A percentile compares a stretch with the other conserved stretches of the same genome.
Evolutionary conservation across 2,797 vertebrate species (phyloP).

Genomic region (Danio aesculapii): DNA sequence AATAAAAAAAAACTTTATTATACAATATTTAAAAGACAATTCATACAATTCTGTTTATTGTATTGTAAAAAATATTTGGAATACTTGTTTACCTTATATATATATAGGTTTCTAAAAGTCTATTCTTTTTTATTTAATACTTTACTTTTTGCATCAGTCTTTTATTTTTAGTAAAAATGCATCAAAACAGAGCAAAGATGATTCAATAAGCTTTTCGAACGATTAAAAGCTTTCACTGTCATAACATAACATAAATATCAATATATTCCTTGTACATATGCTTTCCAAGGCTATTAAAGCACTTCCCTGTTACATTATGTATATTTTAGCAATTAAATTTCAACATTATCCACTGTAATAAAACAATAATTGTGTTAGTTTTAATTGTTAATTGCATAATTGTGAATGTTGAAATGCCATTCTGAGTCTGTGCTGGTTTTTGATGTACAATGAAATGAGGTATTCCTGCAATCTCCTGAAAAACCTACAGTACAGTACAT

Average conservation of each 20-base stretch:
- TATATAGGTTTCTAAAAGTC: neutral
- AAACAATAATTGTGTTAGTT: too few relatives aligned
- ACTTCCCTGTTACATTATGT: neutral
- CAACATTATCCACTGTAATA: neutral
- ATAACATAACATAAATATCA: neutral
- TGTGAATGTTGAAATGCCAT: neutral
- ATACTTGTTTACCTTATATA: neutral
- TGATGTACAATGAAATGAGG: conserved; percentile 7
- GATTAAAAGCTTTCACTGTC: neutral
- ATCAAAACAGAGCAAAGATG: neutral
- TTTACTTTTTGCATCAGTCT: neutral
- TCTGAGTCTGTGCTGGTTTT: neutral
- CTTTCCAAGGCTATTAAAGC: neutral
- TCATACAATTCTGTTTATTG: neutral
- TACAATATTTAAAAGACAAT: neutral
- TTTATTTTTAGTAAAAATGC: neutral
- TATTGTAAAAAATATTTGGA: neutral
- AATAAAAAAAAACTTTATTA: neutral
- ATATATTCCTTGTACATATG: neutral
- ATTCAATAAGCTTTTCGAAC: neutral
- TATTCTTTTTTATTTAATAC: too few relatives aligned
- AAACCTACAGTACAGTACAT: neutral
- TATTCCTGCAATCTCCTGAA: conserved; percentile 13
- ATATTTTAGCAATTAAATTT: neutral
- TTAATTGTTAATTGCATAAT: neutral